Conservation (phyloP, 2,113 vertebrate genomes). For the Dipodomys merriami region DNA sequence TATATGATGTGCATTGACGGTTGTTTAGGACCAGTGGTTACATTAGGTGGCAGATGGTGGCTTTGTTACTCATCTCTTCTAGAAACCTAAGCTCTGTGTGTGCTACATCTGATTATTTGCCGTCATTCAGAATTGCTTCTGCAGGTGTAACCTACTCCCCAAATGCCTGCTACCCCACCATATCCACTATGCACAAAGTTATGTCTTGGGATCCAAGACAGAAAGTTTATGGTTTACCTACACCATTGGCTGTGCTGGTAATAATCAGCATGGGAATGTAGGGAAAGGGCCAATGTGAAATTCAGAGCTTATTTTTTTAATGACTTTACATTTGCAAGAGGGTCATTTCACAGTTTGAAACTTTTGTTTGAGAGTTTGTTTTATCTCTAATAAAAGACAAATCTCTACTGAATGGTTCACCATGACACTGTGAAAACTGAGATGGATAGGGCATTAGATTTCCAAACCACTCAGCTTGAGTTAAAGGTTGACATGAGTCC, state of each 20-base stretch:
- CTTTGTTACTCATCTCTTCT: fast-evolving
- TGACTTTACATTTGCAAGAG: too few relatives aligned
- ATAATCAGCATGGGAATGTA: neutral
- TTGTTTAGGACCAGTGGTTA: neutral
- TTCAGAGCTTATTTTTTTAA: neutral
- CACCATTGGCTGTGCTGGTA: too few relatives aligned
- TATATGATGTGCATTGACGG: too few relatives aligned
- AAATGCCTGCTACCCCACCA: too few relatives aligned
- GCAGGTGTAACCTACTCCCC: fast-evolving
- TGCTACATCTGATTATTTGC: fast-evolving
- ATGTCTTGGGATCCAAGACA: neutral
- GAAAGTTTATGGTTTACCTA: neutral
- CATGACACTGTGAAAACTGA: too few relatives aligned
- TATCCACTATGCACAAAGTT: neutral
- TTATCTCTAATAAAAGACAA: too few relatives aligned
- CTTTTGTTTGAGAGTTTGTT: neutral
- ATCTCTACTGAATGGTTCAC: too few relatives aligned
- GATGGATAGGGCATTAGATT: too few relatives aligned
- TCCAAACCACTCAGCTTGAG: too few relatives aligned
- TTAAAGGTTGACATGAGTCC: too few relatives aligned
- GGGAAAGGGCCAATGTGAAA: neutral
- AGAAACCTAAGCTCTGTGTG: neutral
- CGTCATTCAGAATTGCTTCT: neutral
- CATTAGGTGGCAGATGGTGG: neutral
- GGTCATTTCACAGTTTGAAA: neutral